Conservation (phyloP, 1,140 invertebrate species). For the Magallana angulata region DNA sequence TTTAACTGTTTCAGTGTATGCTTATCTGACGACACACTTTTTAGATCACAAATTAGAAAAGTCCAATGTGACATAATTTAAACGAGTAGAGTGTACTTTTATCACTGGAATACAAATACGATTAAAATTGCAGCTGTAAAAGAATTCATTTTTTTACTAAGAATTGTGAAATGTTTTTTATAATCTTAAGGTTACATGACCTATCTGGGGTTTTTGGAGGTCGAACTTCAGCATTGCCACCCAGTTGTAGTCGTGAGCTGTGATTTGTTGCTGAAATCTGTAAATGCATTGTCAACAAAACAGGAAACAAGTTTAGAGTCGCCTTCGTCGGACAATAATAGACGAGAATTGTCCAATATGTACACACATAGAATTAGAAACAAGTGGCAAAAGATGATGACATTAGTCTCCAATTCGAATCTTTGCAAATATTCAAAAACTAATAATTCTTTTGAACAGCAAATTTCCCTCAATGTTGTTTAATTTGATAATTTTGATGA, state of each 20-base stretch:
- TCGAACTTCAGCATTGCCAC: slow-evolving; percentile 1
- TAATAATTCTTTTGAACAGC: no score
- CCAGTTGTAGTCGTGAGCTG: background rate
- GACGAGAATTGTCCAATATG: background rate
- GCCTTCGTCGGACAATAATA: background rate
- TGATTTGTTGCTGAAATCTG: background rate
- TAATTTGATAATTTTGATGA: no score
- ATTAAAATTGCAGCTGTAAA: no score
- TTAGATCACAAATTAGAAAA: background rate
- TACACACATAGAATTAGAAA: background rate
- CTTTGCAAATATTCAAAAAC: no score
- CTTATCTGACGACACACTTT: background rate
- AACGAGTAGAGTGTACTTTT: no score
- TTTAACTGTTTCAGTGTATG: no score
- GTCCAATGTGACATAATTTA: no score
- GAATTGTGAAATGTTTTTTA: no score
- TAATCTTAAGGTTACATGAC: background rate
- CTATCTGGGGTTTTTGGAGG: background rate
- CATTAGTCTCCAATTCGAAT: no score
- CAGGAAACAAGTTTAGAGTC: background rate
- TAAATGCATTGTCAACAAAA: background rate
- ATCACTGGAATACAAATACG: no score
- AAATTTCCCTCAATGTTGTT: no score
- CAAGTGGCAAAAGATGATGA: background rate
- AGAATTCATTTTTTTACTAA: no score